Base-by-base conservation (phyloP, 2,888 invertebrate species). In the Euplexia lucipara region DNA sequence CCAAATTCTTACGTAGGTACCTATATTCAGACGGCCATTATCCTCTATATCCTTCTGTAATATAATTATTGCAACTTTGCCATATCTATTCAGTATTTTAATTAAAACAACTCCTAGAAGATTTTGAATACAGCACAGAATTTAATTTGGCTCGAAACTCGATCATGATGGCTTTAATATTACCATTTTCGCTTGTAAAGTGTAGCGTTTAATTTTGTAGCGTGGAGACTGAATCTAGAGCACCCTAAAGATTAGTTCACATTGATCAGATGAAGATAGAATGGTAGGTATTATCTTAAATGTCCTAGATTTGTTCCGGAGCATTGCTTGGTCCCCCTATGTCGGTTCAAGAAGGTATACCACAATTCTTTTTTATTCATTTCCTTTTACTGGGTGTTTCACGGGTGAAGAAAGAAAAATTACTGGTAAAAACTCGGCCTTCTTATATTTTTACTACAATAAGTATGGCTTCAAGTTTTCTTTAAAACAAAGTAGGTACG, bases 121-220 rank as follows among this genome's bases (percentile, higher is more conserved):
- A 34, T 48, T 8, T 16, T 35, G 22, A 47, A 52, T 48, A 62
- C 14, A 37, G 34, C n/a, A 16, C 39, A 42, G 35, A 70, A 49
- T 66, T 72, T 72, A 66, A 72, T 70, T 66, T 54, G 39, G 59
- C 39, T 6, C n/a, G 42, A 53, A 70, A 57, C 58, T 65, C 45
- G 44, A 66, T 56, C 45, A 74, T 16, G 35, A 22, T 22, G 30
- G 39, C 20, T 35, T 60, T 54, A 44, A 59, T 54, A 12, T 54
- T 42, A 47, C 53, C 32, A 61, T 58, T 48, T 68, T 59, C 45
- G 35, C 52, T 62, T 30, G 22, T 3, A 47, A 68, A 70, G 26
- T 48, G 70, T 52, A 70, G 56, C 42, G 22, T 59, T 39, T 53
- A 58, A 70, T 57, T 54, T 45, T 52, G 18, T 34, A 74, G 22